Evolutionary conservation across 2,113 vertebrate species (phyloP).

Genomic region (Sebastes schlegelii): DNA sequence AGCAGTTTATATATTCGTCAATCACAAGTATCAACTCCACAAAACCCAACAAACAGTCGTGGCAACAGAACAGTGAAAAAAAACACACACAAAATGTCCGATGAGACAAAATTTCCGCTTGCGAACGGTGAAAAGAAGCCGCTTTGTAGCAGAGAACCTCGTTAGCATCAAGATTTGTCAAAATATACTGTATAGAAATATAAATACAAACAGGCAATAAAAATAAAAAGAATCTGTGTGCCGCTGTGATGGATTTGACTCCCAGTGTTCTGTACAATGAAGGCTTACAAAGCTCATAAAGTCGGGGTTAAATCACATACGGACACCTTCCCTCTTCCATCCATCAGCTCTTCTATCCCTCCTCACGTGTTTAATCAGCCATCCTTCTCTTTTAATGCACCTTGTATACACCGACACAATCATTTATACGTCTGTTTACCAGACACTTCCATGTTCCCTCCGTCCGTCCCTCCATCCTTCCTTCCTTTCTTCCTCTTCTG

Average conservation of each 20-base stretch:
- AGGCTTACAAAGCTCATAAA: conserved; percentile 74
- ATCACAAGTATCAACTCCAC: background rate
- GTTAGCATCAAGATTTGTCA: conserved; percentile 11
- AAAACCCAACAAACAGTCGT: background rate
- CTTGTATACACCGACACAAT: background rate
- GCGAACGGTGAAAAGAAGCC: conserved; percentile 54
- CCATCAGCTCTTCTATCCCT: background rate
- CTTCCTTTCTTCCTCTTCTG: background rate
- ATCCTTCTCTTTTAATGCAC: background rate
- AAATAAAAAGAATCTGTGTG: conserved; percentile 46
- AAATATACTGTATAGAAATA: conserved; percentile 66
- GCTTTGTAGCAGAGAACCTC: background rate
- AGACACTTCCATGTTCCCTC: background rate
- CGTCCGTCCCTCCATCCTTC: background rate
- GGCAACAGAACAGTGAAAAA: background rate
- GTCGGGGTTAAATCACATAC: conserved; percentile 44
- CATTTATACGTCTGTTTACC: background rate
- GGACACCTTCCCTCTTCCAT: background rate
- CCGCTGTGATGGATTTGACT: conserved; percentile 15
- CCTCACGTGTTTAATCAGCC: background rate
- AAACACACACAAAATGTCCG: background rate
- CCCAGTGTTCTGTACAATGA: conserved; percentile 63
- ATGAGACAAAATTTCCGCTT: conserved; percentile 27
- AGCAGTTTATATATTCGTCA: background rate
- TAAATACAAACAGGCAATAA: conserved; percentile 68